Conservation (phyloP, 1,140 invertebrate species). For the Pollicipes pollicipes region DNA sequence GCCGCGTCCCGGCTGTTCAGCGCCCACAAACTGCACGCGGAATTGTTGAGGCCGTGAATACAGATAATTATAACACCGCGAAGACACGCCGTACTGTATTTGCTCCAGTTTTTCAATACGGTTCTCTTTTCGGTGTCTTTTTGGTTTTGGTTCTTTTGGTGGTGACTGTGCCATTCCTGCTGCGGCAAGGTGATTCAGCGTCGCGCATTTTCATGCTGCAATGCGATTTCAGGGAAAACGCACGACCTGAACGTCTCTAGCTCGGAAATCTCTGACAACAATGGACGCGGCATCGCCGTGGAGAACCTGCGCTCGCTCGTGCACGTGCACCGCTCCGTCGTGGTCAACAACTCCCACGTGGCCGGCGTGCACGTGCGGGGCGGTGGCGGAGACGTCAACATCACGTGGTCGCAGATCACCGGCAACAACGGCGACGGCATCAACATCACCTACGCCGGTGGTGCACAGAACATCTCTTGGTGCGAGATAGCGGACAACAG, state of each 20-base stretch:
- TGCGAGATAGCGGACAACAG: conserved; percentile 50
- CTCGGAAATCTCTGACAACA: conserved; percentile 68
- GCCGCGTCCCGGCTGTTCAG: background rate
- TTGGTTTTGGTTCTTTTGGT: background rate
- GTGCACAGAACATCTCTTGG: conserved; percentile 67
- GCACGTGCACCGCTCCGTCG: conserved; percentile 54
- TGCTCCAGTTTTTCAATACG: too few species aligned
- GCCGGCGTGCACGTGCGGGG: conserved; percentile 67
- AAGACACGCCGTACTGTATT: too few species aligned
- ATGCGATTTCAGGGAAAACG: conserved; percentile 42
- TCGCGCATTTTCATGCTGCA: too few species aligned
- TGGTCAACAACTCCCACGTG: conserved; percentile 72
- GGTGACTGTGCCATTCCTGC: background rate
- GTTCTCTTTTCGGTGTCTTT: background rate
- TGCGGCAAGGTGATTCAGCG: too few species aligned
- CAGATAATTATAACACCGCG: too few species aligned
- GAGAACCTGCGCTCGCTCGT: conserved; percentile 66
- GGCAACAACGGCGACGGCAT: conserved; percentile 63
- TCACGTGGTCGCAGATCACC: conserved; percentile 70
- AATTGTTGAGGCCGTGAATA: too few species aligned
- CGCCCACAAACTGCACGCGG: background rate
- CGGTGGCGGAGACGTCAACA: conserved; percentile 78
- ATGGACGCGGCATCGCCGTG: conserved; percentile 72
- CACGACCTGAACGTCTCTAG: conserved; percentile 74
- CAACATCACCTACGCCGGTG: conserved; percentile 61